A percentile compares a stretch with the other conserved stretches of the same genome.
phyloP scores from a whole-genome alignment of 2,113 vertebrate genomes.

The Forbesichthys agassizii region DNA sequence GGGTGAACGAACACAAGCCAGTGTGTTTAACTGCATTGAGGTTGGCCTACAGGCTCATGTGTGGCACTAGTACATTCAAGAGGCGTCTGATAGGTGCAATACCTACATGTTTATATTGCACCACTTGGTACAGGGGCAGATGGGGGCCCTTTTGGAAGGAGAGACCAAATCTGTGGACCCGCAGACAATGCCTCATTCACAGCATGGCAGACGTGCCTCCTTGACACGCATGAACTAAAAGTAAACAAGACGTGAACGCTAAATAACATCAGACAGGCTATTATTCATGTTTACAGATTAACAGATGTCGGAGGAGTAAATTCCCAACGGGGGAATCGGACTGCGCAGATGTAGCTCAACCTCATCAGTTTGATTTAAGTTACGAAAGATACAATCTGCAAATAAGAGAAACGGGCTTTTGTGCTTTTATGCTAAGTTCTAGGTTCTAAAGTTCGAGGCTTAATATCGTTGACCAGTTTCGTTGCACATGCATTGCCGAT shows the following conservation, averaged over 20 bases:
- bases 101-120: slow-evolving; percentile 55
- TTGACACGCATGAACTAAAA: slow-evolving; percentile 56
- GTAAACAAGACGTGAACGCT: slow-evolving; percentile 64
- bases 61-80: slow-evolving; percentile 37
- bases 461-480: too few relatives aligned
- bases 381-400: slow-evolving; percentile 21
- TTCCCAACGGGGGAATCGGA: slow-evolving; percentile 23
- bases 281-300: slow-evolving; percentile 65
- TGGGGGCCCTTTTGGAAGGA: slow-evolving; percentile 38
- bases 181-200: slow-evolving; percentile 73
- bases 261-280: slow-evolving; percentile 67
- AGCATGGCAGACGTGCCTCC: slow-evolving; percentile 47
- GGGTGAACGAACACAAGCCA: slow-evolving; percentile 65
- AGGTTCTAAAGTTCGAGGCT: too few relatives aligned
- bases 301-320: slow-evolving; percentile 45
- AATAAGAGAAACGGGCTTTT: not conserved
- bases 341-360: not conserved
- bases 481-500: too few relatives aligned
- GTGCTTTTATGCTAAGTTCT: not conserved
- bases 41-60: slow-evolving; percentile 26
- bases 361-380: not conserved
- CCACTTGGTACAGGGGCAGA: slow-evolving; percentile 32
- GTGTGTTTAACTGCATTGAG: slow-evolving; percentile 53
- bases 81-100: slow-evolving; percentile 49
- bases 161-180: slow-evolving; percentile 63